A percentile compares a stretch with the other conserved stretches of the same genome.
These are phyloP conservation scores for Mnemiopsis leidyi DNA, from an alignment of 37 sponge, comb jelly and placozoan genomes.

Conservation along the genomic window DNA sequence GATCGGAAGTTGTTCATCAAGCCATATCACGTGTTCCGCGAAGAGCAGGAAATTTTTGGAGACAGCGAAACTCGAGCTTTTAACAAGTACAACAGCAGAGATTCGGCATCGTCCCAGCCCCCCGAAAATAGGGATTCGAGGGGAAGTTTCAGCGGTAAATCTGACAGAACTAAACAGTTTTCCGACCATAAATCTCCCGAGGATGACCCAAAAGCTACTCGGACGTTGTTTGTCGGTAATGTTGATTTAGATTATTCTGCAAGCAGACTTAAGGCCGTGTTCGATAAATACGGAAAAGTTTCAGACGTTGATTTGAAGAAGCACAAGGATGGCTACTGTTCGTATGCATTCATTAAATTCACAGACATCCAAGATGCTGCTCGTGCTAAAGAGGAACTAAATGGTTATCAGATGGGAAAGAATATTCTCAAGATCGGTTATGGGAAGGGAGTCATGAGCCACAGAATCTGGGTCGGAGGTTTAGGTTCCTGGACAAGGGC, in stretches of 20 bases:
- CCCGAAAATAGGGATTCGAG: neutral
- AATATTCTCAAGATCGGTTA: slow-evolving; percentile 82
- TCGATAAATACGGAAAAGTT: slow-evolving; percentile 83
- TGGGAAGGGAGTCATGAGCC: slow-evolving; percentile 78
- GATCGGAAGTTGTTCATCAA: slow-evolving; percentile 55
- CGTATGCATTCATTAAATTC: slow-evolving; percentile 93
- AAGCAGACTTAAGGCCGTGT: slow-evolving; percentile 78
- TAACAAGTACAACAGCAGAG: slow-evolving; percentile 43
- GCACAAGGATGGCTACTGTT: slow-evolving; percentile 65
- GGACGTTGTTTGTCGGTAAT: slow-evolving; percentile 96
- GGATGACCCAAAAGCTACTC: slow-evolving; percentile 77
- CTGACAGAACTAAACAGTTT: neutral
- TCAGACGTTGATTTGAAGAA: slow-evolving; percentile 88
- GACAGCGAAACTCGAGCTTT: slow-evolving; percentile 65
- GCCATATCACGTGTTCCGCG: slow-evolving; percentile 52
- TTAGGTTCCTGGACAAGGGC: slow-evolving; percentile 41
- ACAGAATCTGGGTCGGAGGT: slow-evolving; percentile 83
- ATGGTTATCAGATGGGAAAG: slow-evolving; percentile 78
- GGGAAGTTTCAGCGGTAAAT: neutral
- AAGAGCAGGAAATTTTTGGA: slow-evolving; percentile 44
- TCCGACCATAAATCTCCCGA: slow-evolving; percentile 37
- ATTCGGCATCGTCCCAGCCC: neutral
- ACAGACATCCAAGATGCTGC: slow-evolving; percentile 84
- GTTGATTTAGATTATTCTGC: slow-evolving; percentile 80
- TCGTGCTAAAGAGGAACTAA: slow-evolving; percentile 89